Base-by-base conservation (phyloP, 2,113 vertebrate species). In the Pontoporia blainvillei region DNA sequence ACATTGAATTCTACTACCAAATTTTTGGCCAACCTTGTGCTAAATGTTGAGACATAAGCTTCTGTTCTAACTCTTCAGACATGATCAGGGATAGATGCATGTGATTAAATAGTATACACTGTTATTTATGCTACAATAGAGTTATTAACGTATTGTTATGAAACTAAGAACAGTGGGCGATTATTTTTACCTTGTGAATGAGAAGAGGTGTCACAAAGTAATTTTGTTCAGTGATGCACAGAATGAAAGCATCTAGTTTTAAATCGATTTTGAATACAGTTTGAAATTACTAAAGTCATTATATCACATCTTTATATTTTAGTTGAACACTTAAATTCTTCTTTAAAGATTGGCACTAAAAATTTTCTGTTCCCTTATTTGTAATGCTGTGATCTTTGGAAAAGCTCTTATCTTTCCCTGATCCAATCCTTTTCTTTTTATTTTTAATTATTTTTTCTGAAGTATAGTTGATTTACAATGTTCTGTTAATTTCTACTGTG, bases 151-250 rank as follows among this genome's bases (percentile, higher is more conserved):
- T 29, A 86, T 18, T 91, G 21, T 91, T 94, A 73, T 76, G 71
- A 93, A 83, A 75, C 59, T 71, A 69, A 87, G 17, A 81, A 36
- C 8, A 59, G 10, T 57, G 41, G 14, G 8, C 1, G 15, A 75
- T 85, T 88, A 64, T 52, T 96, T 92, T 86, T 86, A 82, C 49
- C 27, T 81, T 89, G 62, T 59, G 44, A 91, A 59, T 93, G 34
- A 89, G 88, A 92, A 44, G 14, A 69, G 0, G 10, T 73, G 20
- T 83, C 39, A 78, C 6, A 59, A 69, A 85, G 59, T 83, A 79
- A 93, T 64, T 91, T 49, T 93, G 57, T 73, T 93, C 36, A 75
- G 23, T 82, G 69, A 90, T 57, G 21, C 92, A 87, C 15, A 92
- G 54, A 66, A 67, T 46, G 17, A 92, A 94, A 83, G 34, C 44